phyloP scores from a whole-genome alignment of 1,140 invertebrate species.

The Zaprionus lachaisei region DNA sequence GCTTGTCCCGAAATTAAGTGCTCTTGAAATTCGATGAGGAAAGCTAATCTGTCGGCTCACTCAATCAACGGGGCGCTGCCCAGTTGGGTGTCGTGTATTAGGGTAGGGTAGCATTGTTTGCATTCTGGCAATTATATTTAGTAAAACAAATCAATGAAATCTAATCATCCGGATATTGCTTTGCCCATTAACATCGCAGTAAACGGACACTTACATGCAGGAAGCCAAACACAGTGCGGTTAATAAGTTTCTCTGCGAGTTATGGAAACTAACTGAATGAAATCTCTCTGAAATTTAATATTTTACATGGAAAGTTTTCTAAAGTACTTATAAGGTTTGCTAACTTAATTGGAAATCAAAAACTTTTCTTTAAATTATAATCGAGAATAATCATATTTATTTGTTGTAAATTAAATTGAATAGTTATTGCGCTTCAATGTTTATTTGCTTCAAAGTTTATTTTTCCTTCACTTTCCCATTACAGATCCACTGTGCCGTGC shows the following conservation, averaged over 20 bases:
- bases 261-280: background rate
- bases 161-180: constrained; percentile 51
- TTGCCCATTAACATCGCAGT: constrained; percentile 14
- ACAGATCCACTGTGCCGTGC: constrained; percentile 74
- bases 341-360: too few relatives aligned
- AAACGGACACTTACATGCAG: background rate
- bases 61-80: constrained; percentile 34
- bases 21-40: constrained; percentile 72
- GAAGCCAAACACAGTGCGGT: background rate
- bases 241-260: background rate
- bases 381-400: background rate
- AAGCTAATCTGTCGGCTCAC: constrained; percentile 61
- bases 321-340: too few relatives aligned
- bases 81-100: background rate
- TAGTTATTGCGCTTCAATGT: constrained; percentile 8
- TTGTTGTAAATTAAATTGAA: constrained; percentile 7
- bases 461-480: constrained; percentile 28
- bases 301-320: background rate
- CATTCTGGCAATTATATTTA: constrained; percentile 64
- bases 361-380: too few relatives aligned
- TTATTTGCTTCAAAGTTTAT: constrained; percentile 20
- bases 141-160: constrained; percentile 72
- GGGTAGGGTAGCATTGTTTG: constrained; percentile 31
- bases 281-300: background rate
- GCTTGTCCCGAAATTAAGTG: constrained; percentile 52